These are phyloP conservation scores for Petrolisthes manimaculis DNA, from an alignment of 2,888 invertebrate species.

Conservation along the genomic window DNA sequence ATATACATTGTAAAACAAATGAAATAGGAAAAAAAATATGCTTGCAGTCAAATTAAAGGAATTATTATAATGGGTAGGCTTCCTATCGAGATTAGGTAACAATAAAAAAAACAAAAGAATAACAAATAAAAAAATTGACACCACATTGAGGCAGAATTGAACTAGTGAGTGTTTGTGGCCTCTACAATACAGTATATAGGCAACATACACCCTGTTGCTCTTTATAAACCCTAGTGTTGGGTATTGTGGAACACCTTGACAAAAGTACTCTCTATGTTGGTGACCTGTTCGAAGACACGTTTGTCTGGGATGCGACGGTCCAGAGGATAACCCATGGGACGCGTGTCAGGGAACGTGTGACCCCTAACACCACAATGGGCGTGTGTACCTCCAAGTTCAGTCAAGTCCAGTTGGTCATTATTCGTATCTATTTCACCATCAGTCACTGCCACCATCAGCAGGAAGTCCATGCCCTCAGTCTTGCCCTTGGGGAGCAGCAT, in stretches of 20 bases:
- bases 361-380: slow-evolving; percentile 73
- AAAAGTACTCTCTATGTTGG: slow-evolving; percentile 58
- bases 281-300: slow-evolving; percentile 53
- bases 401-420: slow-evolving; percentile 56
- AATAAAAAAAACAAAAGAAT: not conserved
- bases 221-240: not conserved
- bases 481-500: slow-evolving; percentile 67
- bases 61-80: not conserved
- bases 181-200: not conserved
- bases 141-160: too few species aligned
- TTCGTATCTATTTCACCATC: slow-evolving; percentile 46
- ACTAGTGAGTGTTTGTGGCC: not conserved
- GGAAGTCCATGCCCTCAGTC: slow-evolving; percentile 64
- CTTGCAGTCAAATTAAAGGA: too few species aligned
- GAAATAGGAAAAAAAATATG: not conserved
- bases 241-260: slow-evolving; percentile 58
- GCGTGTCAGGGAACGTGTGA: slow-evolving; percentile 75
- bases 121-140: not conserved
- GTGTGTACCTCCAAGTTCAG: slow-evolving; percentile 68
- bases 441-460: slow-evolving; percentile 66
- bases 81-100: too few species aligned
- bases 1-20: too few species aligned
- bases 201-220: not conserved
- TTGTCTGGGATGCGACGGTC: slow-evolving; percentile 72
- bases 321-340: slow-evolving; percentile 88